These are phyloP conservation scores for Torymus tubicola DNA, from an alignment of 2,888 invertebrate genomes.

Conservation along the genomic window DNA sequence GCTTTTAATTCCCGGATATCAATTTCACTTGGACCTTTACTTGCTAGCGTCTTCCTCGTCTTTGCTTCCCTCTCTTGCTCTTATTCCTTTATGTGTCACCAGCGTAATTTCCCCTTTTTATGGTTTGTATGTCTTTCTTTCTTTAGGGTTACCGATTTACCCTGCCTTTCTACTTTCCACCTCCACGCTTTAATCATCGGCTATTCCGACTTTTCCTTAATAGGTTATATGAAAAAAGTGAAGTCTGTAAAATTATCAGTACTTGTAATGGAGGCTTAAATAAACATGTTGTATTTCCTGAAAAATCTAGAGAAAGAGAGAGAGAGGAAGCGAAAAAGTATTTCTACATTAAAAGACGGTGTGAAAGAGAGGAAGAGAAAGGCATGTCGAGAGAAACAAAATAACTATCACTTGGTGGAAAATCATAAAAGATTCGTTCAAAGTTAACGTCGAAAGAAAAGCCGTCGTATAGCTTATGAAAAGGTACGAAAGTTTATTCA, in stretches of 20 bases:
- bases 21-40: slow-evolving; percentile 40
- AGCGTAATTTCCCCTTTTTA: slow-evolving; percentile 14
- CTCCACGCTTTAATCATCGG: slow-evolving; percentile 15
- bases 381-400: not conserved
- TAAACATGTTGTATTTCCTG: not conserved
- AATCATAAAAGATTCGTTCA: no score
- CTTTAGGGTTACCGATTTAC: slow-evolving; percentile 4
- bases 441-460: no score
- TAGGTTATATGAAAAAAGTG: not conserved
- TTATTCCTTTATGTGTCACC: slow-evolving; percentile 12
- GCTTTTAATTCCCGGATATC: slow-evolving; percentile 49
- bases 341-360: no score
- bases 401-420: not conserved
- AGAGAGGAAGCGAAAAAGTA: not conserved
- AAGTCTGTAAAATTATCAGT: not conserved
- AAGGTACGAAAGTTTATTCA: not conserved
- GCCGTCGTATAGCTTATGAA: no score
- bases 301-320: not conserved
- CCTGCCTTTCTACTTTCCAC: not conserved
- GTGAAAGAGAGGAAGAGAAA: not conserved
- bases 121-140: not conserved
- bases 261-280: no score
- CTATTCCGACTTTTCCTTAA: slow-evolving; percentile 7
- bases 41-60: not conserved
- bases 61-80: not conserved